Conservation (phyloP, 2,888 invertebrate species). For the Caenorhabditis wallacei region DNA sequence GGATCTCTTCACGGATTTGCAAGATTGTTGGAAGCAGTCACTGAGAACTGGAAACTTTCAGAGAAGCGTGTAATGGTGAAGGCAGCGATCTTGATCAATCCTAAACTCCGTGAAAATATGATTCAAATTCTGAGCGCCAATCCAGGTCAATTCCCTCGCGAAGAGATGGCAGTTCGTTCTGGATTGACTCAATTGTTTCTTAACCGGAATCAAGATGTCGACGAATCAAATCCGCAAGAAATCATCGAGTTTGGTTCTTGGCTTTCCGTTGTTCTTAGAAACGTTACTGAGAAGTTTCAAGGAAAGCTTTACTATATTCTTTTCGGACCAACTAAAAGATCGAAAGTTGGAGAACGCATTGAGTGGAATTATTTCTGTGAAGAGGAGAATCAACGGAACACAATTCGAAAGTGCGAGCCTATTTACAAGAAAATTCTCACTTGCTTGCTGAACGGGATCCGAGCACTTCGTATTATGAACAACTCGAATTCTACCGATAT, state of each 20-base stretch:
- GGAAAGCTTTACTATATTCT: conserved; percentile 52
- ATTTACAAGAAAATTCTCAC: conserved; percentile 35
- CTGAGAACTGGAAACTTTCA: conserved; percentile 46
- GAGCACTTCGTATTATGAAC: conserved; percentile 59
- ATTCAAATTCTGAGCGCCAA: conserved; percentile 30
- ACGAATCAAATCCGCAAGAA: conserved; percentile 42
- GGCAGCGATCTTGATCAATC: conserved; percentile 62
- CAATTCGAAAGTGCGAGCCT: conserved; percentile 18
- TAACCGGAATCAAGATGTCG: conserved; percentile 53
- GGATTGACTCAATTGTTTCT: conserved; percentile 55
- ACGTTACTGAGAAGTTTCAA: conserved; percentile 55
- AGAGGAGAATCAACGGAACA: background rate
- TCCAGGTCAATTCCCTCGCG: conserved; percentile 32
- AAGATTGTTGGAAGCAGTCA: conserved; percentile 49
- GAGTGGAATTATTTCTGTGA: conserved; percentile 55
- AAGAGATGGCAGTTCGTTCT: conserved; percentile 62
- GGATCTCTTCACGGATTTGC: conserved; percentile 54
- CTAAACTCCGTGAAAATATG: conserved; percentile 25
- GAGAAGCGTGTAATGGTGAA: conserved; percentile 60
- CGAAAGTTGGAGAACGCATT: conserved; percentile 47
- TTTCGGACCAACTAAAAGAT: conserved; percentile 54
- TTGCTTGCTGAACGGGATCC: conserved; percentile 54
- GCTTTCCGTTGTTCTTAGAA: conserved; percentile 52
- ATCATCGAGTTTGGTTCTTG: conserved; percentile 59
- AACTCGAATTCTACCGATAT: conserved; percentile 35